Percentiles rank a stretch among this genome's conserved stretches.
These are phyloP conservation scores for Drosophila jambulina DNA, from an alignment of 1,140 invertebrate genomes.

Conservation along the genomic window DNA sequence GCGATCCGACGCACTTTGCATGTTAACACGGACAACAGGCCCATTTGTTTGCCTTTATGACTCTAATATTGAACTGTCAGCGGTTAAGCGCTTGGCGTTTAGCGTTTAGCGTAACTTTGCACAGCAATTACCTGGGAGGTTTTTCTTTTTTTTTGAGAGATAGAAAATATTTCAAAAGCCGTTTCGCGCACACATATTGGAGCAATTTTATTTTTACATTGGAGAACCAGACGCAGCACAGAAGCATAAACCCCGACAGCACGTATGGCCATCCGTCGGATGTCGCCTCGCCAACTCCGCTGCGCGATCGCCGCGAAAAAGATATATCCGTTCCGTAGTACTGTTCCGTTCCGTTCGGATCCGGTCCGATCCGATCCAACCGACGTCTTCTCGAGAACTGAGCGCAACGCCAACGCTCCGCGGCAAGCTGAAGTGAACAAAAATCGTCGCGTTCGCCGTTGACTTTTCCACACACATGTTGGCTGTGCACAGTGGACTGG, in stretches of 20 bases:
- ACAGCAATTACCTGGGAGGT: constrained; percentile 31
- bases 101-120: constrained; percentile 31
- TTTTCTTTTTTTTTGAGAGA: background rate
- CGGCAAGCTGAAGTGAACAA: constrained; percentile 39
- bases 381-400: constrained; percentile 78
- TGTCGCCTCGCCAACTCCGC: constrained; percentile 39
- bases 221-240: constrained; percentile 41
- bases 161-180: constrained; percentile 27
- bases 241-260: constrained; percentile 41
- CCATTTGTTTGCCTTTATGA: constrained; percentile 28
- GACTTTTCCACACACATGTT: constrained; percentile 63
- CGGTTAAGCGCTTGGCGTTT: constrained; percentile 9
- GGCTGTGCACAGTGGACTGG: constrained; percentile 66
- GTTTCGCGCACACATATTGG: constrained; percentile 45
- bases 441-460: constrained; percentile 51
- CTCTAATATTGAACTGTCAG: constrained; percentile 13
- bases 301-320: constrained; percentile 22
- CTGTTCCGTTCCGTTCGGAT: constrained; percentile 19
- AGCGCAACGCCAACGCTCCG: constrained; percentile 68
- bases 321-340: constrained; percentile 31
- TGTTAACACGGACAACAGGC: constrained; percentile 36
- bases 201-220: constrained; percentile 67
- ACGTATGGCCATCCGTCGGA: constrained; percentile 35
- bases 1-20: constrained; percentile 24
- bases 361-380: constrained; percentile 62